A percentile compares a stretch with the other conserved stretches of the same genome.
Evolutionary conservation across 2,888 invertebrate species (phyloP).

Genomic region (Eupithecia centaureata): DNA sequence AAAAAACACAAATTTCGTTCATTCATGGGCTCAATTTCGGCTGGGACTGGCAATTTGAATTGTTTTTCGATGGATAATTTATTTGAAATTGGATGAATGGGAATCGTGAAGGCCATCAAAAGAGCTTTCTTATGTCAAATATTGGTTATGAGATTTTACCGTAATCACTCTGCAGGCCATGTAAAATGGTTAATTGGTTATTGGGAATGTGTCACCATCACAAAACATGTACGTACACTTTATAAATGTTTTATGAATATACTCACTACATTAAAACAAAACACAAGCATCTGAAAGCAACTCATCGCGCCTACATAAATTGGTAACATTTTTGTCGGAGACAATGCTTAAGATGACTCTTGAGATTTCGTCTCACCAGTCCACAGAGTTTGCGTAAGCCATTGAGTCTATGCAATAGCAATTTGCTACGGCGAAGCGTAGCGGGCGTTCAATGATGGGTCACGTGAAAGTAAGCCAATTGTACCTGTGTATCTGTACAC

Average conservation of each 20-base stretch:
- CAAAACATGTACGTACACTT: too few species aligned
- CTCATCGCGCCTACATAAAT: neutral
- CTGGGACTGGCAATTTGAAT: too few species aligned
- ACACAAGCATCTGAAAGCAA: neutral
- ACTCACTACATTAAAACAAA: conserved; percentile 7
- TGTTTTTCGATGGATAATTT: too few species aligned
- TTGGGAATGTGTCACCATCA: neutral
- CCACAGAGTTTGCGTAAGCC: conserved; percentile 36
- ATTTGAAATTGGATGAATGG: too few species aligned
- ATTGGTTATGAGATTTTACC: too few species aligned
- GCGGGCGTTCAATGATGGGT: conserved; percentile 69
- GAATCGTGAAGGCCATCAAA: too few species aligned
- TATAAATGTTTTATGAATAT: too few species aligned
- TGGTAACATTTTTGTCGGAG: neutral
- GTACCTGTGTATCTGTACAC: conserved; percentile 25
- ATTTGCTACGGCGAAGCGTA: conserved; percentile 49
- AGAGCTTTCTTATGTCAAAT: too few species aligned
- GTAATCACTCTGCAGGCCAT: too few species aligned
- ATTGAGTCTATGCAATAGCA: conserved; percentile 46
- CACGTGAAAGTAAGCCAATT: conserved; percentile 64
- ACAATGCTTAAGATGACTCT: conserved; percentile 19
- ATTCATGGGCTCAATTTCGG: too few species aligned
- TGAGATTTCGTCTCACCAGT: conserved; percentile 30
- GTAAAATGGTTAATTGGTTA: neutral
- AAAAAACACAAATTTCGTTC: too few species aligned